Percentiles rank a stretch among this genome's conserved stretches.
Evolutionary conservation across 2,113 vertebrate genomes (phyloP).

Genomic region (Callospermophilus lateralis): DNA sequence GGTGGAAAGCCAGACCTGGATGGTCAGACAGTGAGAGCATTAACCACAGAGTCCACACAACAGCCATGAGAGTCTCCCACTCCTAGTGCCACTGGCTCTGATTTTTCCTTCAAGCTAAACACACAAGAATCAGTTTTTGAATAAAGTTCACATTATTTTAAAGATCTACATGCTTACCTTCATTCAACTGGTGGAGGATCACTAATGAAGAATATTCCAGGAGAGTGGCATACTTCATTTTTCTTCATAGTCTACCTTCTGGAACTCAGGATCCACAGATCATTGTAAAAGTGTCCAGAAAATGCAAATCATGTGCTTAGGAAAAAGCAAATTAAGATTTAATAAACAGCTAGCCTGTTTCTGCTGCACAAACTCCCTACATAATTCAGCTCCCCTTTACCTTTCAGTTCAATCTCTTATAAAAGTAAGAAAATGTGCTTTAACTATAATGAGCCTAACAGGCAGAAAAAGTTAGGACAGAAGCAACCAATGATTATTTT

Average conservation of each 20-base stretch:
- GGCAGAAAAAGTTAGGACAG: neutral
- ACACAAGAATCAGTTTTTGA: neutral
- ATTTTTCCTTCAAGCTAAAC: neutral
- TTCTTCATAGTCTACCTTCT: neutral
- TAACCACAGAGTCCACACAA: neutral
- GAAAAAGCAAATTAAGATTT: neutral
- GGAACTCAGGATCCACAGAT: neutral
- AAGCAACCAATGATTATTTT: neutral
- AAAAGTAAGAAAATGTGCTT: neutral
- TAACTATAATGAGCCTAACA: neutral
- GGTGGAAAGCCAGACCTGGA: neutral
- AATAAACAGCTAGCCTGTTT: neutral
- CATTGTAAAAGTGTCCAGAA: neutral
- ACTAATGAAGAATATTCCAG: neutral
- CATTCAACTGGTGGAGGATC: neutral
- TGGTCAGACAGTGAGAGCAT: neutral
- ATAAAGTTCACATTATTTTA: neutral
- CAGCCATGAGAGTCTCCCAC: neutral
- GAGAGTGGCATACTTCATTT: neutral
- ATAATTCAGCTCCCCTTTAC: neutral
- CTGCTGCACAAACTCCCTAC: neutral
- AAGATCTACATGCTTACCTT: neutral
- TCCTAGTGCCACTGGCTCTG: neutral
- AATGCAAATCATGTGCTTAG: neutral
- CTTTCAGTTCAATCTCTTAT: neutral